phyloP scores from a whole-genome alignment of 2,888 invertebrate species.

The Cinara cedri region DNA sequence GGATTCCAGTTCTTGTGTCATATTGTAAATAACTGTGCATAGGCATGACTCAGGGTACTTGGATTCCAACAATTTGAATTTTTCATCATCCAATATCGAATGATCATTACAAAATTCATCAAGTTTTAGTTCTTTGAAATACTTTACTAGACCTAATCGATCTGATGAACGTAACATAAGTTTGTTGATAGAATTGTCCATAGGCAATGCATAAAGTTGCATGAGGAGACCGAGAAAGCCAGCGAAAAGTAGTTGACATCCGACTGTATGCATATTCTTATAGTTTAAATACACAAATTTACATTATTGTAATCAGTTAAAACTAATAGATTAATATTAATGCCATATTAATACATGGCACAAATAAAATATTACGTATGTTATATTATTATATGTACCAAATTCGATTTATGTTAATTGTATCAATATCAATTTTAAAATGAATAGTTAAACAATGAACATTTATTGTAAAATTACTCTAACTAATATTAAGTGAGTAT shows the following conservation, averaged over 20 bases:
- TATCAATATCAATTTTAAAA: too few species aligned
- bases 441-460: too few species aligned
- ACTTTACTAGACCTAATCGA: background rate
- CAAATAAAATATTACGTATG: background rate
- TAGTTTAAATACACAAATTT: background rate
- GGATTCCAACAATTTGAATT: background rate
- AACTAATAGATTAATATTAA: background rate
- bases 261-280: background rate
- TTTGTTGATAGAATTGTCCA: background rate
- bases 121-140: background rate
- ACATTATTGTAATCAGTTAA: conserved; percentile 1
- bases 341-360: background rate
- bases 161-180: background rate
- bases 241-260: background rate
- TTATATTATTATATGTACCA: too few species aligned
- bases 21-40: conserved; percentile 31
- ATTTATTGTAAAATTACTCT: too few species aligned
- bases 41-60: background rate
- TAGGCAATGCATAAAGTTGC: background rate
- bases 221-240: background rate
- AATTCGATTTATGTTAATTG: too few species aligned
- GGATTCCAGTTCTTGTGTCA: background rate
- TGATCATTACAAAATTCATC: background rate
- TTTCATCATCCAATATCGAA: background rate
- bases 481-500: too few species aligned